Evolutionary conservation across 2,797 vertebrate genomes (phyloP).

Genomic region (Poecilia wingei): DNA sequence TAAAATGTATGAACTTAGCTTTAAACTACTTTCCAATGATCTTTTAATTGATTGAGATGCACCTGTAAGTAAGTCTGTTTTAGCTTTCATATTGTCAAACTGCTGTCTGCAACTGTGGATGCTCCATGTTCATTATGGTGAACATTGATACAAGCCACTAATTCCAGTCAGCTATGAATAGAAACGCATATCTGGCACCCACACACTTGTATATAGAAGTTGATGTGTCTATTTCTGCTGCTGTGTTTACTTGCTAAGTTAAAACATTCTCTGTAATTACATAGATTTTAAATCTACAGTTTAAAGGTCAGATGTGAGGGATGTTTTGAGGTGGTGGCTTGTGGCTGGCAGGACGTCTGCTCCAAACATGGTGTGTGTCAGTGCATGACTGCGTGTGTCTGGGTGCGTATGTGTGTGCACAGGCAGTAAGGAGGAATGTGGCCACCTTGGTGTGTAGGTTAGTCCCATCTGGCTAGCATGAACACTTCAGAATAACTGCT

Average conservation of each 20-base stretch:
- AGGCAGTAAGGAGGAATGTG: conserved; percentile 34
- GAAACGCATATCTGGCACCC: conserved; percentile 75
- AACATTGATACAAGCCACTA: conserved; percentile 71
- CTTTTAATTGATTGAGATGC: background rate
- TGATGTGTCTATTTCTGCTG: conserved; percentile 78
- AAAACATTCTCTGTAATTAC: conserved; percentile 78
- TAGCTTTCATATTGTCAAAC: conserved; percentile 1
- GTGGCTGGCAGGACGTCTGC: conserved; percentile 69
- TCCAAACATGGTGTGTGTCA: conserved; percentile 37
- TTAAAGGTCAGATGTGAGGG: conserved; percentile 76
- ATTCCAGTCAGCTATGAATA: conserved; percentile 78
- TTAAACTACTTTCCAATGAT: background rate
- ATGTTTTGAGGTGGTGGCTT: conserved; percentile 75
- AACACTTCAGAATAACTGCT: conserved; percentile 51
- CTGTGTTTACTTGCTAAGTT: conserved; percentile 75
- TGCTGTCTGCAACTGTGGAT: conserved; percentile 40
- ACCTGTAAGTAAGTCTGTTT: background rate
- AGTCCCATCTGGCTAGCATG: conserved; percentile 51
- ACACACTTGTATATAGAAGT: conserved; percentile 67
- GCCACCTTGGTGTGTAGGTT: conserved; percentile 67
- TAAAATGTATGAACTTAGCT: background rate
- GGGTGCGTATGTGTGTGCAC: conserved; percentile 12
- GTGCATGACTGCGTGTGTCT: background rate
- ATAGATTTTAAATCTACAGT: conserved; percentile 70
- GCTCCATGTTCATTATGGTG: conserved; percentile 74